Evolutionary conservation across 2,888 invertebrate genomes (phyloP).

Genomic region (Cheilosia scutellata): DNA sequence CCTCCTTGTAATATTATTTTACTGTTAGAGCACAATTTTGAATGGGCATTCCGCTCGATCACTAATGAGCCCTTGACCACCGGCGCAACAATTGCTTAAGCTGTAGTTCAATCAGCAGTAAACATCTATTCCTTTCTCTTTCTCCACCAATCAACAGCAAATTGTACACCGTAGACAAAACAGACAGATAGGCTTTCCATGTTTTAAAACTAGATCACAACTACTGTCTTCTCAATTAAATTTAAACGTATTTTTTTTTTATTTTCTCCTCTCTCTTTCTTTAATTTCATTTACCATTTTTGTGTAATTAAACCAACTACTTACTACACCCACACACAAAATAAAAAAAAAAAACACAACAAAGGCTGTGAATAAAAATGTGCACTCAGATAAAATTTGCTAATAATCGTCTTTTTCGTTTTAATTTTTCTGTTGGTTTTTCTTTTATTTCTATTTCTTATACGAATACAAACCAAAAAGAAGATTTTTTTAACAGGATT

Average conservation of each 20-base stretch:
- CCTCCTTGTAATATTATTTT: no score
- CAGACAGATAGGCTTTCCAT: slow-evolving; percentile 55
- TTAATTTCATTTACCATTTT: slow-evolving; percentile 55
- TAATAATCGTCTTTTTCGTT: slow-evolving; percentile 58
- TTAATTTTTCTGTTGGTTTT: slow-evolving; percentile 59
- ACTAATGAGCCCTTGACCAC: no score
- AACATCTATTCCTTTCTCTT: background rate
- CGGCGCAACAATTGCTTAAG: no score
- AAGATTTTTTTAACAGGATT: slow-evolving; percentile 76
- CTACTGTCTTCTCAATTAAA: slow-evolving; percentile 52
- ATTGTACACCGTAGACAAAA: slow-evolving; percentile 42
- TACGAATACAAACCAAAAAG: slow-evolving; percentile 56
- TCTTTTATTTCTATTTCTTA: slow-evolving; percentile 57
- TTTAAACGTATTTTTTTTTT: slow-evolving; percentile 39
- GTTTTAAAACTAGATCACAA: slow-evolving; percentile 33
- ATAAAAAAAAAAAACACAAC: slow-evolving; percentile 21
- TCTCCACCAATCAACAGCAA: slow-evolving; percentile 38
- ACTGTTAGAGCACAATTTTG: no score
- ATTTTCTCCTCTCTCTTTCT: slow-evolving; percentile 66
- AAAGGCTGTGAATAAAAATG: slow-evolving; percentile 66
- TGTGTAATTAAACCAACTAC: slow-evolving; percentile 42
- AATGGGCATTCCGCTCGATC: no score
- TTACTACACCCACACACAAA: slow-evolving; percentile 26
- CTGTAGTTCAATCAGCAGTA: background rate
- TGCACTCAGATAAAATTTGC: slow-evolving; percentile 41